phyloP scores from a whole-genome alignment of 2,113 vertebrate genomes.

The Pollimyrus isidori region DNA sequence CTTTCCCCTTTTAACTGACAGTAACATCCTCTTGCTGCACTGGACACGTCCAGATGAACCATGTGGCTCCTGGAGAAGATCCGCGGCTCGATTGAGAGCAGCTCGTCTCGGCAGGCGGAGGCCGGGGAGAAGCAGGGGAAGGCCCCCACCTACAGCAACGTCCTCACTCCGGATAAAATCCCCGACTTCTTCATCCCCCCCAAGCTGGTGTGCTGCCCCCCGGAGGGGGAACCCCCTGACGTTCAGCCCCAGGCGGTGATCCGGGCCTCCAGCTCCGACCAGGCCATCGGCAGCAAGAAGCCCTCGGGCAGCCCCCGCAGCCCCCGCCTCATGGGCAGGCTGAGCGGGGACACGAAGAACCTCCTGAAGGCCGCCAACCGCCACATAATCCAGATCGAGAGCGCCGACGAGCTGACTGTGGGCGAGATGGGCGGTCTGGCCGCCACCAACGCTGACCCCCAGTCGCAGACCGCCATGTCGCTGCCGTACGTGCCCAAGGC shows the following conservation, averaged over 20 bases:
- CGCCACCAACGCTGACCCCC: constrained; percentile 71
- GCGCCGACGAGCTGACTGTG: constrained; percentile 71
- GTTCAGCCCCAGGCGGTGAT: constrained; percentile 48
- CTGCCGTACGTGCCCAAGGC: constrained; percentile 88
- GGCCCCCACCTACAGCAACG: constrained; percentile 77
- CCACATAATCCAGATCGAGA: constrained; percentile 93
- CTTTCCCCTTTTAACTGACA: constrained; percentile 37
- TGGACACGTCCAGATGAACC: constrained; percentile 31
- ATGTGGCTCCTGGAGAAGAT: constrained; percentile 95
- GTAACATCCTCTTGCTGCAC: constrained; percentile 29
- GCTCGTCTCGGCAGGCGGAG: constrained; percentile 57
- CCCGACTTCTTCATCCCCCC: constrained; percentile 95
- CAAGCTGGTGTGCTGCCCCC: constrained; percentile 69
- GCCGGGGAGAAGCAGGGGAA: constrained; percentile 57
- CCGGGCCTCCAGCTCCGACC: constrained; percentile 67
- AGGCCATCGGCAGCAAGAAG: constrained; percentile 59
- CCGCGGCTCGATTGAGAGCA: constrained; percentile 75
- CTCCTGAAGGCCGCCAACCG: constrained; percentile 71
- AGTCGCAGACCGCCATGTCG: constrained; percentile 81
- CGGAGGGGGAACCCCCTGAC: constrained; percentile 59
- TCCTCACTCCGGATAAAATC: constrained; percentile 94
- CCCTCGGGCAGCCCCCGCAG: constrained; percentile 53
- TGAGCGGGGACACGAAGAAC: constrained; percentile 69
- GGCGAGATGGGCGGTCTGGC: constrained; percentile 37
- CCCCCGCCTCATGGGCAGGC: constrained; percentile 68